Base-by-base conservation (phyloP, 2,113 vertebrate genomes). In the Sula dactylatra region DNA sequence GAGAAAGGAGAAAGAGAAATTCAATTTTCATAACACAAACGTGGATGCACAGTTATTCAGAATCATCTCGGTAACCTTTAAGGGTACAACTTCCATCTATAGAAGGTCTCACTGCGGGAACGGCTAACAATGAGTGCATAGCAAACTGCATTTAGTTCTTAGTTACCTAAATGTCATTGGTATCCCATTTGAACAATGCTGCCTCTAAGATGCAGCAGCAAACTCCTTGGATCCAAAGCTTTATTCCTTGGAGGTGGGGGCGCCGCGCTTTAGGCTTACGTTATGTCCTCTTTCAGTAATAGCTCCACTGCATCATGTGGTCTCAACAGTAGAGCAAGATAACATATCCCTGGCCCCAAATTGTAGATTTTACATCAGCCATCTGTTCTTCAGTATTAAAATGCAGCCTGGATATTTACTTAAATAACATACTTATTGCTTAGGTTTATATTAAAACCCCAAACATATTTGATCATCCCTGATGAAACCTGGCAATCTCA, bases 1-100 rank as follows among this genome's bases (percentile, higher is more conserved):
- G 67, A 97, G 93, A 36, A 95, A 85, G 71, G 93, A 96, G 56
- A 69, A 93, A 92, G 20, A 97, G 91, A 91, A 96, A 93, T 61
- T 94, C 17, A 94, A 3, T 90, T 56, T 86, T 38, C 15, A 0
- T n/a, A 85, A 87, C 54, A 82, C 14, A 79, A 20, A 88, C 0
- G 3, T 34, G n/a, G 62, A 83, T 19, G 32, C 27, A 65, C 4
- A 84, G 50, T 67, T 49, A 61, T 25, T 92, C 82, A 78, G 38
- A 70, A 93, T 40, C 55, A 64, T 14, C 56, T 74, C 69, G 29
- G 70, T 78, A 73, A 83, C 49, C 62, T 86, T 55, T 64, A 54
- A 77, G 40, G 62, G 29, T 31, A 74, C 69, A 86, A 1, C 19
- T 82, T 82, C 77, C 56, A 71, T 26, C 55, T 52, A 76, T 52